Evolutionary conservation across 2,113 vertebrate species (phyloP).

Genomic region (Eupsittula cactorum): DNA sequence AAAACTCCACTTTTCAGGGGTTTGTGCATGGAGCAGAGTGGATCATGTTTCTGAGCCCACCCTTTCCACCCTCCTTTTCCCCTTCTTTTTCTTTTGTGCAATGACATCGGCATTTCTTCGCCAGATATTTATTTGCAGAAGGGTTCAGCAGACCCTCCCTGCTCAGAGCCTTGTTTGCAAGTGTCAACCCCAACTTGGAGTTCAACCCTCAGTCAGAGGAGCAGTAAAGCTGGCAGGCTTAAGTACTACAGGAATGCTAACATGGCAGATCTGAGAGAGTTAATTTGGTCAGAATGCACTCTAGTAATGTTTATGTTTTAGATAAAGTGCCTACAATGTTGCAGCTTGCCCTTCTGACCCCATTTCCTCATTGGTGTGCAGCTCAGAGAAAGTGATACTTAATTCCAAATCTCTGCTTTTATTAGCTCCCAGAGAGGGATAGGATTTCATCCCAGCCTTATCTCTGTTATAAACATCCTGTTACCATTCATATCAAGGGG

Average conservation of each 20-base stretch:
- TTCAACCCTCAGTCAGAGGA: slow-evolving; percentile 60
- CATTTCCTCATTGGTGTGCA: slow-evolving; percentile 80
- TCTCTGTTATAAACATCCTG: slow-evolving; percentile 84
- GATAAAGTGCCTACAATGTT: slow-evolving; percentile 85
- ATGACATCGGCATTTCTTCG: background rate
- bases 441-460: slow-evolving; percentile 77
- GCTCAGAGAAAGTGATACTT: slow-evolving; percentile 83
- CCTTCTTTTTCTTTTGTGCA: background rate
- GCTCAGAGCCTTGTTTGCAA: slow-evolving; percentile 36
- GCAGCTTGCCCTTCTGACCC: slow-evolving; percentile 81
- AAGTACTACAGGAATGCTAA: slow-evolving; percentile 79
- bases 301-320: slow-evolving; percentile 86
- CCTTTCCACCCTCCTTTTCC: fast-evolving
- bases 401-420: slow-evolving; percentile 81
- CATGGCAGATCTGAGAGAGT: slow-evolving; percentile 80
- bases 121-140: slow-evolving; percentile 32
- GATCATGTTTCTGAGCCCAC: background rate
- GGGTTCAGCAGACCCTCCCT: background rate
- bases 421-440: slow-evolving; percentile 77
- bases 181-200: slow-evolving; percentile 53
- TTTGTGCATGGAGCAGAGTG: background rate
- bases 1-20: background rate
- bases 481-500: slow-evolving; percentile 75
- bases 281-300: slow-evolving; percentile 85
- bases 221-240: slow-evolving; percentile 75